Base-by-base conservation (phyloP, 2,888 invertebrate genomes). In the Hydraecia micacea region DNA sequence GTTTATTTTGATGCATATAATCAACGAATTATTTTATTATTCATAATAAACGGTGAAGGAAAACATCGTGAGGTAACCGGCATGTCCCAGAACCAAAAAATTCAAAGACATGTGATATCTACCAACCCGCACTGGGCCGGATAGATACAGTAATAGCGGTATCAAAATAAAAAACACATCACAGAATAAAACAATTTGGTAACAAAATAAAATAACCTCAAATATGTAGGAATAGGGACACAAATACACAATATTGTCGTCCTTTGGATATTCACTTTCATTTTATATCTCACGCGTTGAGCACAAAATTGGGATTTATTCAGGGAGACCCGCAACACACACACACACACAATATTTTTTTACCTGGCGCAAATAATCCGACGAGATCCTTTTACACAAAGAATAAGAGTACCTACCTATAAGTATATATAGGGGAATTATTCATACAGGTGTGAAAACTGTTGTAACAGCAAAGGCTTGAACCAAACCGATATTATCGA, bases 241-340 rank as follows among this genome's bases (percentile, higher is more conserved):
- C 55, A 55, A n/a, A 55, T 55, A 55, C 25, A 55, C 32, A 65
- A 81, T 83, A 70, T 73, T 55, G 71, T 71, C 62, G 58, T 55
- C 52, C 49, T 68, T 46, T 11, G 58, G 62, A 80, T 75, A 85
- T 85, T 81, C 83, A 69, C 81, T 85, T 85, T 28, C 66, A 76
- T 82, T 74, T 86, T 82, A 74, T 74, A 62, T 72, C 36, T 66
- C 69, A 49, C 46, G 65, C 46, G 58, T 68, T 32, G 42, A 55
- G 77, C 70, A n/a, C 71, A n/a, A 81, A 86, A 82, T 77, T 73
- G 73, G n/a, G n/a, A n/a, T n/a, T n/a, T n/a, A n/a, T n/a, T n/a
- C n/a, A n/a, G n/a, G n/a, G 71, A 65, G 70, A 60, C 85, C 28
- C 62, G 36, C 49, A 21, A 52, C 39, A 49, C 60, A 83, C 66